Conservation (phyloP, 2,113 vertebrate genomes). For the Notothenia rossii region DNA sequence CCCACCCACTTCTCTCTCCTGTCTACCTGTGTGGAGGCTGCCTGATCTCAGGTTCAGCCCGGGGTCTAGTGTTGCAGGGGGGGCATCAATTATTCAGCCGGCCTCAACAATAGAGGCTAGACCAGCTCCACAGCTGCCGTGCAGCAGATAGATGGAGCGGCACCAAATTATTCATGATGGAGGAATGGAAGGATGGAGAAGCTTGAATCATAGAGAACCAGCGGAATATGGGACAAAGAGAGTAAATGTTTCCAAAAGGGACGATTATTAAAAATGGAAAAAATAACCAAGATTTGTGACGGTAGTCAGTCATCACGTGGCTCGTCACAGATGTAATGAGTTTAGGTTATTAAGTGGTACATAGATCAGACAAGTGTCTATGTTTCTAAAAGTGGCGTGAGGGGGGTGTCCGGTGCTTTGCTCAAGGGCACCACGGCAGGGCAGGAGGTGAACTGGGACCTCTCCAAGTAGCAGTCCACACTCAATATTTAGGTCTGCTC, state of each 20-base stretch:
- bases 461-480: too few relatives aligned
- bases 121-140: constrained; percentile 74
- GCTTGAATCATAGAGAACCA: constrained; percentile 63
- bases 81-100: constrained; percentile 83
- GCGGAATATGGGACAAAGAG: constrained; percentile 20
- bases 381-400: too few relatives aligned
- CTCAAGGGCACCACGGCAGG: too few relatives aligned
- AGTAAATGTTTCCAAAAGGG: constrained; percentile 3
- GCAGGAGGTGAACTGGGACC: too few relatives aligned
- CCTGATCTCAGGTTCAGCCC: constrained; percentile 75
- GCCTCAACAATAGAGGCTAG: constrained; percentile 76
- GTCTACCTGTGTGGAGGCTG: constrained; percentile 54
- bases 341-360: not conserved
- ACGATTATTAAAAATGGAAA: not conserved
- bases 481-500: too few relatives aligned
- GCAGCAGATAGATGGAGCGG: constrained; percentile 75
- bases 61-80: constrained; percentile 81
- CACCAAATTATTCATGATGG: constrained; percentile 85
- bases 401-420: too few relatives aligned
- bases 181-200: constrained; percentile 68
- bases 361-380: not conserved
- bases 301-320: not conserved
- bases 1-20: constrained; percentile 25
- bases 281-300: not conserved
- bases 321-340: not conserved